Conservation (phyloP, 2,113 vertebrate species). For the Elephas maximus region DNA sequence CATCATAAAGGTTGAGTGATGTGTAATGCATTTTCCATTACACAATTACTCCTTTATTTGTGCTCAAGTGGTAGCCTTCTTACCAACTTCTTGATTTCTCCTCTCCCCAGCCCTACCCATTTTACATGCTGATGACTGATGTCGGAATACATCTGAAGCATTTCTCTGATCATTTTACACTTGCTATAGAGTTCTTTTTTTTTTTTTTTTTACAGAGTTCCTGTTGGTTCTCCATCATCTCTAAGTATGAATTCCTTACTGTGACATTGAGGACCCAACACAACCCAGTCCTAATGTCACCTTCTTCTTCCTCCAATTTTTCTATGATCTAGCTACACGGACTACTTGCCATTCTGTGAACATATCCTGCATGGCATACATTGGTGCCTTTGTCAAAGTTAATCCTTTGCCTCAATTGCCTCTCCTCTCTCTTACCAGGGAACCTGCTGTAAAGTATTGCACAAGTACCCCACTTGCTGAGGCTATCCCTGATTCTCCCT, state of each 20-base stretch:
- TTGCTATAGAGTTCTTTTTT: neutral
- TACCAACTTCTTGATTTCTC: neutral
- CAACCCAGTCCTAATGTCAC: neutral
- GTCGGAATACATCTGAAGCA: constrained; percentile 23
- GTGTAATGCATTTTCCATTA: constrained; percentile 66
- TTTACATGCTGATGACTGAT: constrained; percentile 10
- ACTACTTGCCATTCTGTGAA: neutral
- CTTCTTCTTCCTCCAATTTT: neutral
- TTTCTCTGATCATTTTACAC: neutral
- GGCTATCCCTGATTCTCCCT: neutral
- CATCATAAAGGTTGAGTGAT: constrained; percentile 47
- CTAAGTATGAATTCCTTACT: constrained; percentile 45
- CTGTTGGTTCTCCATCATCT: neutral
- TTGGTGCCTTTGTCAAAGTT: neutral
- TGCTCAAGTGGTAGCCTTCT: constrained; percentile 50
- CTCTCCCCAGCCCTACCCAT: neutral
- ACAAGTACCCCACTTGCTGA: neutral
- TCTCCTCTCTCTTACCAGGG: neutral
- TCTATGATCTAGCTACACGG: neutral
- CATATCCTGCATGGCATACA: neutral
- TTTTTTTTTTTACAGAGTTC: neutral
- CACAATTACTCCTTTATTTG: constrained; percentile 62
- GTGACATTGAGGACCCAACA: neutral
- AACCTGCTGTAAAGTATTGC: neutral
- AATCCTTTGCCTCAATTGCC: neutral